Conservation (phyloP, 2,888 invertebrate genomes). For the Agrotis exclamationis region DNA sequence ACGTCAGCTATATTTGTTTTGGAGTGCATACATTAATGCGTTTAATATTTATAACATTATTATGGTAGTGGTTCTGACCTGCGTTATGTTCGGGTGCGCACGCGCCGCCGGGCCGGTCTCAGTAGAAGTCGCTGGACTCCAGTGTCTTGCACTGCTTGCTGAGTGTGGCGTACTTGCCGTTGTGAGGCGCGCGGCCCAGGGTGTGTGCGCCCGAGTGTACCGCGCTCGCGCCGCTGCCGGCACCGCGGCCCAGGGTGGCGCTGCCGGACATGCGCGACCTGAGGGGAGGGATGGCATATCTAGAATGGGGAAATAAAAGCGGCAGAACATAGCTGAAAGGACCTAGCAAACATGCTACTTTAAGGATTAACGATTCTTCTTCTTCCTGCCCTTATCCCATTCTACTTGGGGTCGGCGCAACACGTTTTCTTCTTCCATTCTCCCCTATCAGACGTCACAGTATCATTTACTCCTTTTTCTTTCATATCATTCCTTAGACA, state of each 20-base stretch:
- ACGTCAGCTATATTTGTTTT: too few species aligned
- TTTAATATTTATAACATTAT: too few species aligned
- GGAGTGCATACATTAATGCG: too few species aligned
- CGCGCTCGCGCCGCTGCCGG: constrained; percentile 73
- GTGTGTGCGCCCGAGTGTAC: constrained; percentile 91
- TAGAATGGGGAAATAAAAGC: background rate
- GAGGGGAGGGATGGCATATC: constrained; percentile 8
- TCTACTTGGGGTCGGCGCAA: too few species aligned
- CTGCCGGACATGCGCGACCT: constrained; percentile 86
- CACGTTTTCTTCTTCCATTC: too few species aligned
- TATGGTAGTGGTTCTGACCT: constrained; percentile 5
- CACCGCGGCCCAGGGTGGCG: constrained; percentile 68
- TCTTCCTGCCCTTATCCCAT: too few species aligned
- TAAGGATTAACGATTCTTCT: background rate
- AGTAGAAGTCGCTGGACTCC: constrained; percentile 98
- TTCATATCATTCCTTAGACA: too few species aligned
- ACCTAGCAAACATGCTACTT: too few species aligned
- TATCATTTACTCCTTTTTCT: too few species aligned
- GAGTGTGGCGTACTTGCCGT: constrained; percentile 98
- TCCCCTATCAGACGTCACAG: too few species aligned
- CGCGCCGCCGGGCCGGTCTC: constrained; percentile 94
- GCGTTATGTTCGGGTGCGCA: constrained; percentile 68
- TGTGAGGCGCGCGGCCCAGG: constrained; percentile 94
- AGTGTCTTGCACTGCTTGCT: constrained; percentile 99
- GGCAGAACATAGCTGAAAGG: background rate